Evolutionary conservation across 2,888 invertebrate genomes (phyloP).

Genomic region (Tetramorium bicarinatum): DNA sequence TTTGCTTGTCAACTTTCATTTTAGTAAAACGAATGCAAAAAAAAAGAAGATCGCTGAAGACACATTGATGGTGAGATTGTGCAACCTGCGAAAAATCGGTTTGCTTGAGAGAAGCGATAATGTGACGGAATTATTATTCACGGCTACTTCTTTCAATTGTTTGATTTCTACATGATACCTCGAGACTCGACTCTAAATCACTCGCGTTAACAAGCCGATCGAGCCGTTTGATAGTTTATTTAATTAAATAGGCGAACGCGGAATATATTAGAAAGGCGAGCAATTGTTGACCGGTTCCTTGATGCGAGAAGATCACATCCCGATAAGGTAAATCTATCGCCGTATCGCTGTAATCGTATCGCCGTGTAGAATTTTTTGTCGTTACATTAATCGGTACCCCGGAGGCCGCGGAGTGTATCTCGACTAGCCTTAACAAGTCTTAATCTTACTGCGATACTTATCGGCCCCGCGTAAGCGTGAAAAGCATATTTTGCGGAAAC

Average conservation of each 20-base stretch:
- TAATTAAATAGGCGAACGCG: conserved; percentile 9
- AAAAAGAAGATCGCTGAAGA: not conserved
- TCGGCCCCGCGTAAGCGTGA: not conserved
- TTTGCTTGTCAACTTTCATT: conserved; percentile 4
- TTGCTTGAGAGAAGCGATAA: not conserved
- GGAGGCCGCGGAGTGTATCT: not conserved
- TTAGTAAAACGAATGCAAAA: not conserved
- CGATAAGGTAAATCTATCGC: not conserved
- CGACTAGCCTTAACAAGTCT: not conserved
- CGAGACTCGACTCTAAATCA: conserved; percentile 7
- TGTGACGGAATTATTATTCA: conserved; percentile 2
- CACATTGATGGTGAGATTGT: conserved; percentile 39
- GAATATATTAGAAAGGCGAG: conserved; percentile 39
- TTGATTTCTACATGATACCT: not conserved
- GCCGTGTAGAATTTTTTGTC: not conserved
- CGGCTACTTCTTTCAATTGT: not conserved
- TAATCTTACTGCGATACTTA: conserved; percentile 2
- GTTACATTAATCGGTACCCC: not conserved
- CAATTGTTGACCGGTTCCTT: not conserved
- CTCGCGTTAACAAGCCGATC: conserved; percentile 4
- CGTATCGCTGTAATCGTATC: not conserved
- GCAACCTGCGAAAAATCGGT: conserved; percentile 40
- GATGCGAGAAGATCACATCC: not conserved
- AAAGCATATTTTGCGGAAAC: not conserved
- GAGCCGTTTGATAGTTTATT: not conserved